phyloP scores from a whole-genome alignment of 2,888 invertebrate genomes.

The Heteropelma amictum region DNA sequence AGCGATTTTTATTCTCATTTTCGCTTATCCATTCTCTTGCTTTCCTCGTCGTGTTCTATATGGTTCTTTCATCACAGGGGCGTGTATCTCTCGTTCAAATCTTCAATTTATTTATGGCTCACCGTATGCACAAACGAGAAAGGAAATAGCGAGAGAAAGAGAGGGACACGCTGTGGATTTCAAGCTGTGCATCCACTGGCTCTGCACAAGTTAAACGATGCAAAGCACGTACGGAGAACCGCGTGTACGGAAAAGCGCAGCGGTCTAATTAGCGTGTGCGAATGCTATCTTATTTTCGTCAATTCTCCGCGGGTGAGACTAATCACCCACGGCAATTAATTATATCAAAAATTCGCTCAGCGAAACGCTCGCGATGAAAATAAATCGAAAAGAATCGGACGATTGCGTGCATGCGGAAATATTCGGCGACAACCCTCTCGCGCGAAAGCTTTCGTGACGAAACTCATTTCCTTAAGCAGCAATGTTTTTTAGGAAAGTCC shows the following conservation, averaged over 20 bases:
- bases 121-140: slow-evolving; percentile 41
- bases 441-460: too few relatives aligned
- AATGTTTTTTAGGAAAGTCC: too few relatives aligned
- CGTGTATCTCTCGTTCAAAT: slow-evolving; percentile 42
- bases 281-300: slow-evolving; percentile 63
- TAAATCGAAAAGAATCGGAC: too few relatives aligned
- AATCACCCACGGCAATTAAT: slow-evolving; percentile 66
- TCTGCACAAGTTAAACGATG: slow-evolving; percentile 62
- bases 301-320: slow-evolving; percentile 66
- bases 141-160: not conserved
- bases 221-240: slow-evolving; percentile 59
- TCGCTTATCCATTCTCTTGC: slow-evolving; percentile 1
- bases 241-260: slow-evolving; percentile 47
- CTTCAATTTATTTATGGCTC: slow-evolving; percentile 64
- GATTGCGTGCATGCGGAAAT: too few relatives aligned
- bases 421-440: too few relatives aligned
- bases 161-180: not conserved
- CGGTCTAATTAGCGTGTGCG: slow-evolving; percentile 71
- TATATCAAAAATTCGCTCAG: slow-evolving; percentile 47
- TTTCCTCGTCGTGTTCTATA: slow-evolving; percentile 53
- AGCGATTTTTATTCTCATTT: slow-evolving; percentile 18
- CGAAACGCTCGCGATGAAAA: slow-evolving; percentile 27
- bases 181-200: not conserved
- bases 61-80: slow-evolving; percentile 38
- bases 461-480: too few relatives aligned